Conservation (phyloP, 2,113 vertebrate species). For the Heloderma charlesbogerti region DNA sequence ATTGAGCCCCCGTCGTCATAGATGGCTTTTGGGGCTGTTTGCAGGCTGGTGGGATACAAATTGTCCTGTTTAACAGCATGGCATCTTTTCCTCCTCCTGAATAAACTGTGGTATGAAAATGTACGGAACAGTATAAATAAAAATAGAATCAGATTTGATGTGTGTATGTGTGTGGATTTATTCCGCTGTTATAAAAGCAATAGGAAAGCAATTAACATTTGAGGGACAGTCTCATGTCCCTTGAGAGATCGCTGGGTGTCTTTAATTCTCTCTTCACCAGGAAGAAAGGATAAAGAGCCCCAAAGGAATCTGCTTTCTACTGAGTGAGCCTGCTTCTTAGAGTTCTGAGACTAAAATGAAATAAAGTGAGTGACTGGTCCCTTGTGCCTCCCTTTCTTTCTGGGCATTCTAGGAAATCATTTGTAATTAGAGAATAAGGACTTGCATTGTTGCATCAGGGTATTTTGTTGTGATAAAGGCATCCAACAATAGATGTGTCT, state of each 20-base stretch:
- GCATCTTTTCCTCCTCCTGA: slow-evolving; percentile 34
- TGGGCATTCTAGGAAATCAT: background rate
- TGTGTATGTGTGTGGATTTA: background rate
- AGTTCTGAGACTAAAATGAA: slow-evolving; percentile 20
- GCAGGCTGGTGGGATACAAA: background rate
- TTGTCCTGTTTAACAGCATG: slow-evolving; percentile 45
- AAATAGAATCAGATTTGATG: background rate
- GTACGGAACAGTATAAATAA: background rate
- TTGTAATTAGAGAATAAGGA: slow-evolving; percentile 10
- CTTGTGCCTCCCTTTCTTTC: slow-evolving; percentile 9
- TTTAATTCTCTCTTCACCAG: slow-evolving; percentile 37
- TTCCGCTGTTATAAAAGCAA: background rate
- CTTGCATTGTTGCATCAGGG: too few relatives aligned
- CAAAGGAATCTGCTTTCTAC: background rate
- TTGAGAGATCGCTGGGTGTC: slow-evolving; percentile 24
- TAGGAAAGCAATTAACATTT: slow-evolving; percentile 41
- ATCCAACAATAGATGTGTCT: background rate
- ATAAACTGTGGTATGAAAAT: slow-evolving; percentile 38
- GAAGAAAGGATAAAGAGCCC: slow-evolving; percentile 1
- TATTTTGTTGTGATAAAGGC: background rate
- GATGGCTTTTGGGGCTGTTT: background rate
- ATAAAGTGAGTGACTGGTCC: slow-evolving; percentile 5
- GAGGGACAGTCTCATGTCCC: background rate
- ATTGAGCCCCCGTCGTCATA: background rate
- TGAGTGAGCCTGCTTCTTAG: background rate